Percentiles rank a stretch among this genome's conserved stretches.
Conservation (phyloP, 1,140 invertebrate species). For the Drosophila varians region DNA sequence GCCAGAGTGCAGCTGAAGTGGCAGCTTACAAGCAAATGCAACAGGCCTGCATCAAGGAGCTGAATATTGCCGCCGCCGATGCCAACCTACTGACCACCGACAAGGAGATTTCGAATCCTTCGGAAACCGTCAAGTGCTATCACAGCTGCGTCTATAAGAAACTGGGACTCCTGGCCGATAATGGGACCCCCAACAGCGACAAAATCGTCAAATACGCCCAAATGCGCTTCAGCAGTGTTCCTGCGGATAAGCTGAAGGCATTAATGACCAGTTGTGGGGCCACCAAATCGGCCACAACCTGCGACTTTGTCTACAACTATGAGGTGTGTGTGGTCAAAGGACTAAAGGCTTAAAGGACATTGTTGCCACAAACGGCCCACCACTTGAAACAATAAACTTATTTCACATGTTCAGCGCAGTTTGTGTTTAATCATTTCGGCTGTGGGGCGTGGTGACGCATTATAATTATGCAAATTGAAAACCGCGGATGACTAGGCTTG, state of each 20-base stretch:
- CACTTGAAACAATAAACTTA: slow-evolving; percentile 61
- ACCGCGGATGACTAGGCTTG: slow-evolving; percentile 50
- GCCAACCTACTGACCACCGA: slow-evolving; percentile 31
- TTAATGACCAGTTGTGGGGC: slow-evolving; percentile 27
- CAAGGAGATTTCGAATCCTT: slow-evolving; percentile 51
- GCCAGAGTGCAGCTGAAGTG: slow-evolving; percentile 45
- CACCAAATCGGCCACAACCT: slow-evolving; percentile 15
- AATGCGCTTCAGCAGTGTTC: slow-evolving; percentile 27
- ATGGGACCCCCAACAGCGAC: slow-evolving; percentile 36
- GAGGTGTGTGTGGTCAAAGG: slow-evolving; percentile 58
- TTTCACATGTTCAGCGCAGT: slow-evolving; percentile 62
- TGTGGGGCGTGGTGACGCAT: slow-evolving; percentile 24
- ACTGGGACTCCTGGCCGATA: slow-evolving; percentile 43
- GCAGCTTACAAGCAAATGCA: slow-evolving; percentile 48
- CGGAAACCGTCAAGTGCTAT: slow-evolving; percentile 55
- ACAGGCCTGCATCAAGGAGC: slow-evolving; percentile 63
- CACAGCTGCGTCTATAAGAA: slow-evolving; percentile 70
- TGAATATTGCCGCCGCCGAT: slow-evolving; percentile 45
- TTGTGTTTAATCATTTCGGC: slow-evolving; percentile 37
- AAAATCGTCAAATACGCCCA: slow-evolving; percentile 49
- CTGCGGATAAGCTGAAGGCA: slow-evolving; percentile 50
- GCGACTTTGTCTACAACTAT: slow-evolving; percentile 46
- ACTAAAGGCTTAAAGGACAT: slow-evolving; percentile 12
- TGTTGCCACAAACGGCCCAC: neutral
- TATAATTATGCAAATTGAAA: slow-evolving; percentile 76